Evolutionary conservation across 2,113 vertebrate genomes (phyloP), one percentile per base, ranked within the genome.

Genomic region (Morone saxatilis): DNA sequence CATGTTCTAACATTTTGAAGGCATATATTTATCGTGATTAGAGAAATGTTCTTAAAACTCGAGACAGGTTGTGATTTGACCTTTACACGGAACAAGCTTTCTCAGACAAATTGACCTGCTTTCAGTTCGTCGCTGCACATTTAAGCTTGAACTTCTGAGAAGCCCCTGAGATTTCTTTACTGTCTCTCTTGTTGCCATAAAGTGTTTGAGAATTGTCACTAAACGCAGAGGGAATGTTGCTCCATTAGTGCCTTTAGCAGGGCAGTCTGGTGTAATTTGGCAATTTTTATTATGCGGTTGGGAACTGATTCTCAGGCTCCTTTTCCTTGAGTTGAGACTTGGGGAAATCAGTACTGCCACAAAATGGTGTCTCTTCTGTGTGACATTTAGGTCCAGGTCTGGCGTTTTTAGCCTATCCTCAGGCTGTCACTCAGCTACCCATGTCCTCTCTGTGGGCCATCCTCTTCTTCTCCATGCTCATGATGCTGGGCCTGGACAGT

Each of bases 401-500:
- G 93, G 97, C 97, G 2, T 98, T 98, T 91, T 93, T 98, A 1
- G 97, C 97, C 16, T 98, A 98, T 88, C 97, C 97, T 0, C 96
- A 98, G 90, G 97, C 97, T 0, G 97, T 97, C 71, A 97, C 97
- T 2, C 95, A 98, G 92, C 93, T 98, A 57, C 97, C 96, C 45
- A 93, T 98, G 94, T 97, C 97, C 2, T 96, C 97, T 0, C 94
- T 98, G 8, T 98, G 97, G 97, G 96, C 97, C 3, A 95, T 98
- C 76, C 96, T 98, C 5, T 98, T 98, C 78, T 98, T 98, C 93
- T 98, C 97, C 66, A 98, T 98, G 97, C 93, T 98, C 54, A 91
- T 98, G 94, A 98, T 97, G 97, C 90, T 98, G 78, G 97, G 97
- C 12, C 94, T 98, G 88, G 97, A 98, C 90, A 97, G 97, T 71